Base-by-base conservation (phyloP, 2,113 vertebrate genomes). In the Sander lucioperca region DNA sequence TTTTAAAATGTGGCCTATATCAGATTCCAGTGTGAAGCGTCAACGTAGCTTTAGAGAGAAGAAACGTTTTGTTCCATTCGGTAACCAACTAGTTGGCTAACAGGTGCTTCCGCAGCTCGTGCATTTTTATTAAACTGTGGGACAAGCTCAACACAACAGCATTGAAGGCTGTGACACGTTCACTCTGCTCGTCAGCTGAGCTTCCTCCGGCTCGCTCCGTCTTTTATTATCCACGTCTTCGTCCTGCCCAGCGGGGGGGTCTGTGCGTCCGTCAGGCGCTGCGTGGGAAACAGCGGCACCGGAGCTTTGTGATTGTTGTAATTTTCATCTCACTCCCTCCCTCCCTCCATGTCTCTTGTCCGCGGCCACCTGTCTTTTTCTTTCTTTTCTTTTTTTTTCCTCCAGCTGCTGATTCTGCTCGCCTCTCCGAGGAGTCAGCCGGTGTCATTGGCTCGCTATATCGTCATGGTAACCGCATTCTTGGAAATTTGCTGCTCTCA, bases 291-390 rank as follows among this genome's bases (percentile, higher is more conserved):
- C 67, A 63, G 69, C 50, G 58, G 65, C 21, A 64, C 66, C 56
- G 33, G 5, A 72, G 82, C 70, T 70, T 15, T 78, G 58, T 70
- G 79, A 88, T 91, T 87, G 84, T 79, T 83, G 73, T 88, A 79
- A 89, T 91, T 86, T 85, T 78, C 85, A 61, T 78, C 77, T 74
- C 85, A 43, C 15, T 33, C 33, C 6, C 47, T 13, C n/a, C 43
- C 19, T 3, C 63, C 18, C 23, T 18, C 15, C 57, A 15, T 14
- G 1, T 7, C 50, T 59, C 70, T 65, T 12, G 57, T 78, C 45
- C 18, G 1, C 45, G 7, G 48, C 81, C 86, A 84, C 76, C 82
- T 88, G 84, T 76, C 23, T 73, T 45, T 48, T 57, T 43, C 33
- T 19, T 27, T 27, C 6, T 43, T 9, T 45, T n/a, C 36, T 57